phyloP scores from a whole-genome alignment of 2,888 invertebrate genomes.

The Stictocephala bisonia region DNA sequence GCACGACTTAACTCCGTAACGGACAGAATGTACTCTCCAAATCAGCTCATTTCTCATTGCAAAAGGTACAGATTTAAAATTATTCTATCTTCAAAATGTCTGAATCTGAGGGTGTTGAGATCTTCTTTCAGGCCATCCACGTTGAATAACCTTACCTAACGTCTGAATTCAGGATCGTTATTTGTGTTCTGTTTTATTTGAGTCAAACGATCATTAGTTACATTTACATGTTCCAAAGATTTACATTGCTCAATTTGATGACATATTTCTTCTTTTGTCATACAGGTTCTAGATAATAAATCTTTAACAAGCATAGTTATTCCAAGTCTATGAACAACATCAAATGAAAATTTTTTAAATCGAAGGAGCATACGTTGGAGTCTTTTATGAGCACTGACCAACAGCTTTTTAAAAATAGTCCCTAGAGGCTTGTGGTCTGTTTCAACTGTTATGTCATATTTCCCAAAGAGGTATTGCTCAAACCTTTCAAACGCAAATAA shows the following conservation, averaged over 20 bases:
- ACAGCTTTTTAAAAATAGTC: slow-evolving; percentile 54
- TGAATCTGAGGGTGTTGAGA: too few relatives aligned
- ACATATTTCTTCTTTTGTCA: background rate
- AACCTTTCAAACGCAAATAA: slow-evolving; percentile 61
- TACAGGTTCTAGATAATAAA: background rate
- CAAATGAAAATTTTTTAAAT: slow-evolving; percentile 21
- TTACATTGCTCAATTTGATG: background rate
- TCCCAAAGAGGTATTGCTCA: slow-evolving; percentile 61
- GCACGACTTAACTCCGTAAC: too few relatives aligned
- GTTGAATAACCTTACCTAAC: too few relatives aligned
- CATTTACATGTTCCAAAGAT: background rate
- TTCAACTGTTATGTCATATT: slow-evolving; percentile 54
- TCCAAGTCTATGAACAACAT: slow-evolving; percentile 30
- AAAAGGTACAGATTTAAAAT: too few relatives aligned
- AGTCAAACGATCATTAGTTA: background rate
- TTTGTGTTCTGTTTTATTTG: background rate
- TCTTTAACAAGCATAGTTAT: slow-evolving; percentile 5
- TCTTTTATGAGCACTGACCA: slow-evolving; percentile 40
- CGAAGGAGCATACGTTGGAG: slow-evolving; percentile 47
- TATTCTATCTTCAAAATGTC: too few relatives aligned
- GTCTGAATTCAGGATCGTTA: too few relatives aligned
- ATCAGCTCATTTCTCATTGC: too few relatives aligned
- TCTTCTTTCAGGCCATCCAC: too few relatives aligned
- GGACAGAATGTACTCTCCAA: too few relatives aligned
- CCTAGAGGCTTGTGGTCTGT: slow-evolving; percentile 61